phyloP scores from a whole-genome alignment of 2,797 vertebrate genomes.

The Hippocampus kuda region DNA sequence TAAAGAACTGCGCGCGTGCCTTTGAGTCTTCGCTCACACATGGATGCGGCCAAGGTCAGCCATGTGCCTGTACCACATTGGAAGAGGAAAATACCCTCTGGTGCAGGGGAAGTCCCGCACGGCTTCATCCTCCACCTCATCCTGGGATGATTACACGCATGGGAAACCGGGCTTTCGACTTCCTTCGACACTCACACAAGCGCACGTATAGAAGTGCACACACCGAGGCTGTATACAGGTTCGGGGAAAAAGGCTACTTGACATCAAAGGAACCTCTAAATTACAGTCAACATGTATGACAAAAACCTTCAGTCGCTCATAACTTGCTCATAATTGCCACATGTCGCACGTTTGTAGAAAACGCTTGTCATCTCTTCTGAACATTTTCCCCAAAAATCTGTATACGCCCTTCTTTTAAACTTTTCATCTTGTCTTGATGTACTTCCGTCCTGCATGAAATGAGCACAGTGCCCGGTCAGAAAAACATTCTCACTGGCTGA shows the following conservation, averaged over 20 bases:
- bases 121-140: slow-evolving; percentile 63
- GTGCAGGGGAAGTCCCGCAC: slow-evolving; percentile 64
- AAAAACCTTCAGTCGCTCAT: slow-evolving; percentile 1
- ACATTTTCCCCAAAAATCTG: slow-evolving; percentile 3
- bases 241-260: slow-evolving; percentile 33
- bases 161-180: slow-evolving; percentile 60
- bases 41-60: slow-evolving; percentile 49
- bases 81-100: slow-evolving; percentile 69
- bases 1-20: neutral
- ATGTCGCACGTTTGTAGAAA: slow-evolving; percentile 24
- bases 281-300: slow-evolving; percentile 39
- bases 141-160: slow-evolving; percentile 68
- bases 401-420: slow-evolving; percentile 15
- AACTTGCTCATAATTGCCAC: slow-evolving; percentile 11
- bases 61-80: slow-evolving; percentile 61
- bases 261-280: slow-evolving; percentile 43
- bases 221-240: slow-evolving; percentile 32
- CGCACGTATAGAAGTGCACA: slow-evolving; percentile 29
- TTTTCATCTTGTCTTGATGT: slow-evolving; percentile 15
- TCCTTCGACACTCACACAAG: slow-evolving; percentile 43
- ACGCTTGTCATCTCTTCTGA: neutral
- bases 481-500: neutral
- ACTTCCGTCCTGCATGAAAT: neutral
- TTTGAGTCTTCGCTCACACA: slow-evolving; percentile 17
- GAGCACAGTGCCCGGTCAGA: neutral